Percentiles rank a stretch among this genome's conserved stretches.
phyloP scores from a whole-genome alignment of 2,888 invertebrate species.

The Syrphus vitripennis region DNA sequence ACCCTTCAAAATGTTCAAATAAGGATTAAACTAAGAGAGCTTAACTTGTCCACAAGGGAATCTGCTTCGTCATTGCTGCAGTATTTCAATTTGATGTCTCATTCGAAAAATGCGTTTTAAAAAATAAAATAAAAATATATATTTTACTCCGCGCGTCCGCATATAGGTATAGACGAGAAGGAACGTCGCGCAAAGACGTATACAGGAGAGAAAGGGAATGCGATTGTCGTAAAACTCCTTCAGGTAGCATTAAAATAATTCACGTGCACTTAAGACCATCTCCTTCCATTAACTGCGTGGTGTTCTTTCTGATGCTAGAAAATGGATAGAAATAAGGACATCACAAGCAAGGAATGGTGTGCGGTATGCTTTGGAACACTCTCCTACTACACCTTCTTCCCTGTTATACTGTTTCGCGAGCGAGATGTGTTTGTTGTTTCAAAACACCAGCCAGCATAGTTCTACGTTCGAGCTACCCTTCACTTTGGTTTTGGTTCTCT shows the following conservation, averaged over 20 bases:
- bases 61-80: constrained; percentile 15
- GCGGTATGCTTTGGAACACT: background rate
- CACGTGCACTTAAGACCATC: constrained; percentile 79
- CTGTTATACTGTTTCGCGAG: too few relatives aligned
- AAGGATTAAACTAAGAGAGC: constrained; percentile 24
- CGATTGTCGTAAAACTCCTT: constrained; percentile 74
- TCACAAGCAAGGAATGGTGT: background rate
- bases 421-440: constrained; percentile 7
- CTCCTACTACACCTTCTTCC: too few relatives aligned
- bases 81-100: constrained; percentile 19
- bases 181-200: background rate
- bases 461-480: background rate
- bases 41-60: constrained; percentile 22
- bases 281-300: constrained; percentile 18
- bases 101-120: constrained; percentile 16
- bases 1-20: background rate
- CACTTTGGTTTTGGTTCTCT: background rate
- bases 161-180: background rate
- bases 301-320: background rate
- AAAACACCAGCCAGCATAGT: constrained; percentile 1
- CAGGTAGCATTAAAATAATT: constrained; percentile 80
- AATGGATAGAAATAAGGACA: constrained; percentile 7
- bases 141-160: background rate
- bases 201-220: too few relatives aligned
- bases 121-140: background rate